Evolutionary conservation across 1,140 invertebrate genomes (phyloP).

Genomic region (Zelostemma sp.): DNA sequence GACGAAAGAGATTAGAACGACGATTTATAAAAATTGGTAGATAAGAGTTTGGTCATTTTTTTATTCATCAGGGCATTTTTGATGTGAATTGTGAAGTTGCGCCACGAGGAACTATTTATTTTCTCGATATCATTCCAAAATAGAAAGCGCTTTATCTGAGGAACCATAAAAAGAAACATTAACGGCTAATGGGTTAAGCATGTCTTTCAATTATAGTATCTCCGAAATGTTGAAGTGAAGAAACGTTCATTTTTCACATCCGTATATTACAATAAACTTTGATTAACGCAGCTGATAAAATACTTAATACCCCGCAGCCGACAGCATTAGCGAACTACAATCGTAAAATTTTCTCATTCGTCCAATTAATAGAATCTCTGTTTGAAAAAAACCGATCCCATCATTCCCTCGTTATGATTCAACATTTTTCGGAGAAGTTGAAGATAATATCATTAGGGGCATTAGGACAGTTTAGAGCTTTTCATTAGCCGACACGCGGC

Average conservation of each 20-base stretch:
- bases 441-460: no score
- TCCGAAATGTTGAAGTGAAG: conserved; percentile 3
- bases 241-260: conserved; percentile 15
- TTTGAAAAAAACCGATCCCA: no score
- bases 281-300: conserved; percentile 17
- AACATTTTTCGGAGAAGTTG: no score
- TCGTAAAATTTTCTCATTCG: no score
- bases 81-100: conserved; percentile 4
- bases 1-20: not conserved
- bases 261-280: conserved; percentile 12
- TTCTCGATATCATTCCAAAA: conserved; percentile 14
- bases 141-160: conserved; percentile 29
- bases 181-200: conserved; percentile 26
- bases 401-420: no score
- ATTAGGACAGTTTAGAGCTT: no score
- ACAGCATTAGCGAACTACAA: not conserved
- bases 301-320: conserved; percentile 1
- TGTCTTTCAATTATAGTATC: conserved; percentile 37
- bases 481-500: no score
- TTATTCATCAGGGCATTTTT: conserved; percentile 18
- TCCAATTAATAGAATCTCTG: no score
- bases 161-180: conserved; percentile 28
- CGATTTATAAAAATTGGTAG: conserved; percentile 8
- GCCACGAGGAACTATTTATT: conserved; percentile 17
- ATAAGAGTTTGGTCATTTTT: conserved; percentile 15